Percentiles rank a stretch among this genome's conserved stretches.
Conservation (phyloP, 2,888 invertebrate genomes). For the Cancer borealis region DNA sequence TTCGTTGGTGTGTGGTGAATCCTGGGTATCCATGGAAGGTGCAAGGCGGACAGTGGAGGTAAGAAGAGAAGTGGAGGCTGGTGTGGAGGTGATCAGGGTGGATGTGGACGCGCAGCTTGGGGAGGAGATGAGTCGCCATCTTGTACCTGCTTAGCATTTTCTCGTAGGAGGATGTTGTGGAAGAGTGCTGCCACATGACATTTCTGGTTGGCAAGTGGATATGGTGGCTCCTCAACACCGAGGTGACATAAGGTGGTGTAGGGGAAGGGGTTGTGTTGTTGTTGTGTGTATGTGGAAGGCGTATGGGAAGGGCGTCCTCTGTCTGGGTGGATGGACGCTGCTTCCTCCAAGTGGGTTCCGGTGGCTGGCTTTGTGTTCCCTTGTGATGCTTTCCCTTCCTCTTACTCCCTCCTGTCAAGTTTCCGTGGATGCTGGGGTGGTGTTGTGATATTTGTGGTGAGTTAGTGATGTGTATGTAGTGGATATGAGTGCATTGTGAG, state of each 20-base stretch:
- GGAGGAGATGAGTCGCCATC: conserved; percentile 60
- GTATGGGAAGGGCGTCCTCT: background rate
- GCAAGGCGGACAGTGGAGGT: conserved; percentile 29
- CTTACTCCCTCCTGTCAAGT: background rate
- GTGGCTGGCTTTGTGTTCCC: conserved; percentile 9
- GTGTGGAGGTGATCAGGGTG: background rate
- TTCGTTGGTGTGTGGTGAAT: background rate
- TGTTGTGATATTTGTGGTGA: background rate
- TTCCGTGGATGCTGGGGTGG: background rate
- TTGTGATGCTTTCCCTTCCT: background rate
- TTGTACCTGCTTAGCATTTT: conserved; percentile 56
- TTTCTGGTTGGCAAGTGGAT: background rate
- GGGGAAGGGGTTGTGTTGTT: background rate
- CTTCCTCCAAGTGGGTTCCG: background rate
- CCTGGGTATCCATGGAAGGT: background rate
- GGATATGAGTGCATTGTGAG: background rate
- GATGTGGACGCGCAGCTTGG: conserved; percentile 66
- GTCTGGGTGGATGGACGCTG: background rate
- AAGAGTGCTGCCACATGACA: background rate
- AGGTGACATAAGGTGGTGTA: background rate
- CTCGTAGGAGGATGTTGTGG: conserved; percentile 24
- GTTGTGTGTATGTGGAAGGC: background rate
- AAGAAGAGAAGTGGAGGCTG: background rate
- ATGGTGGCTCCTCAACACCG: conserved; percentile 3
- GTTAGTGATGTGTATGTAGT: background rate